Evolutionary conservation across 2,888 invertebrate genomes (phyloP).

Genomic region (Morpho deidamia): DNA sequence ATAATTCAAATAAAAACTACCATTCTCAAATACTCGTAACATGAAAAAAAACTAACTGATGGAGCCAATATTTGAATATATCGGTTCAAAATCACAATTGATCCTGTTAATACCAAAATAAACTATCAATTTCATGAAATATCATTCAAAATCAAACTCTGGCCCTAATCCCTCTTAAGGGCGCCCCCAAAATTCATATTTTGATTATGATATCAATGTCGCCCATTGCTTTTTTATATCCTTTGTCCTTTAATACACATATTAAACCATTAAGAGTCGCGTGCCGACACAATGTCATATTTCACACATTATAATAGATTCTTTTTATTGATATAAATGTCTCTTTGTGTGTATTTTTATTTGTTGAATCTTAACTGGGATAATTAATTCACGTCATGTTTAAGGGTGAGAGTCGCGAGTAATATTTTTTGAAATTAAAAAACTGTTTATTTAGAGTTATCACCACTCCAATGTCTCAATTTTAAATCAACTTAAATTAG

Average conservation of each 20-base stretch:
- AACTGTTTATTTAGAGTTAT: too few relatives aligned
- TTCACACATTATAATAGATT: slow-evolving; percentile 59
- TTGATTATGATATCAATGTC: slow-evolving; percentile 77
- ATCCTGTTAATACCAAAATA: slow-evolving; percentile 5
- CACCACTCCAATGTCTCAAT: too few relatives aligned
- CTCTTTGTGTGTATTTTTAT: slow-evolving; percentile 33
- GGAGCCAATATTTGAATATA: too few relatives aligned
- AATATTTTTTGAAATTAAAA: too few relatives aligned
- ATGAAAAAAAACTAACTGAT: too few relatives aligned
- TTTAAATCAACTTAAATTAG: too few relatives aligned
- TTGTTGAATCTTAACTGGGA: slow-evolving; percentile 1
- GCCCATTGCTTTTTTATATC: slow-evolving; percentile 60
- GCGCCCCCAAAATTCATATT: slow-evolving; percentile 67
- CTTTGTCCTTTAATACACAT: slow-evolving; percentile 69
- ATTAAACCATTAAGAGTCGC: slow-evolving; percentile 74
- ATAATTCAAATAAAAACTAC: too few relatives aligned
- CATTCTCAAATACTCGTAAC: too few relatives aligned
- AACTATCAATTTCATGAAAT: slow-evolving; percentile 36
- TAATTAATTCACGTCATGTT: neutral
- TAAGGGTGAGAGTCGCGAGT: neutral
- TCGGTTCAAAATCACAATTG: too few relatives aligned
- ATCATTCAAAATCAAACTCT: slow-evolving; percentile 54
- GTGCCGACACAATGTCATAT: slow-evolving; percentile 64
- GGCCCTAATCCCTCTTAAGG: slow-evolving; percentile 49
- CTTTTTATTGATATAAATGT: slow-evolving; percentile 48